A percentile compares a stretch with the other conserved stretches of the same genome.
These are phyloP conservation scores for Schrankia costaestrigalis DNA, from an alignment of 2,888 invertebrate genomes.

Conservation along the genomic window DNA sequence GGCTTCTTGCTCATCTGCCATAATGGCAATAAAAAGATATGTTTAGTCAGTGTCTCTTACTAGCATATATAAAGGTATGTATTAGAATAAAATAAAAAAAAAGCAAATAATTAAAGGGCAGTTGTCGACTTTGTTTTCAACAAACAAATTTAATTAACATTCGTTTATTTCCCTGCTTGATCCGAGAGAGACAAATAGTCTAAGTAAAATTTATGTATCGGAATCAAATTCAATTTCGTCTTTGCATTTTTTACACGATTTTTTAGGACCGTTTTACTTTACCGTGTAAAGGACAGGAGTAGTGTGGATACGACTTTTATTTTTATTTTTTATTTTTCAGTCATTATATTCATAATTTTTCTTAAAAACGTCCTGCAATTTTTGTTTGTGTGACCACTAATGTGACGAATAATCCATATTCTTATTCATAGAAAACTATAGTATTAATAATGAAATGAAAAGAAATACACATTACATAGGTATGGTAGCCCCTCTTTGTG, in stretches of 20 bases:
- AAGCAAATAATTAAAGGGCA: conserved; percentile 64
- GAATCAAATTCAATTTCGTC: conserved; percentile 79
- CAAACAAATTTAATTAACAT: conserved; percentile 76
- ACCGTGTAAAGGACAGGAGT: conserved; percentile 43
- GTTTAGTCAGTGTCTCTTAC: too few relatives aligned
- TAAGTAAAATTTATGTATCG: conserved; percentile 80
- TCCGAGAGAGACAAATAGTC: conserved; percentile 75
- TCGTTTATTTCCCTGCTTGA: conserved; percentile 71
- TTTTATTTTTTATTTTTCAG: not conserved
- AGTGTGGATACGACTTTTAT: conserved; percentile 43
- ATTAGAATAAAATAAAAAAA: conserved; percentile 32
- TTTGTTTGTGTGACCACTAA: too few relatives aligned
- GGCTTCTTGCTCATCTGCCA: too few relatives aligned
- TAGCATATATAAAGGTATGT: conserved; percentile 7
- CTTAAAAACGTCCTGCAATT: not conserved
- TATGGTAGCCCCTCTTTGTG: too few relatives aligned
- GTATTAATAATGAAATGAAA: too few relatives aligned
- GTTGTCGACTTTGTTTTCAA: conserved; percentile 61
- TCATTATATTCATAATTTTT: conserved; percentile 2
- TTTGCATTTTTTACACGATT: conserved; percentile 77
- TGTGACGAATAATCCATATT: too few relatives aligned
- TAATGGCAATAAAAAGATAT: too few relatives aligned
- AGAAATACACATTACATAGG: too few relatives aligned
- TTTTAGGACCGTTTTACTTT: conserved; percentile 62
- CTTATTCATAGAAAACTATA: too few relatives aligned